A percentile compares a stretch with the other conserved stretches of the same genome.
These are phyloP conservation scores for Gastracanthus pulcherrimus DNA, from an alignment of 2,888 invertebrate genomes.

Conservation along the genomic window DNA sequence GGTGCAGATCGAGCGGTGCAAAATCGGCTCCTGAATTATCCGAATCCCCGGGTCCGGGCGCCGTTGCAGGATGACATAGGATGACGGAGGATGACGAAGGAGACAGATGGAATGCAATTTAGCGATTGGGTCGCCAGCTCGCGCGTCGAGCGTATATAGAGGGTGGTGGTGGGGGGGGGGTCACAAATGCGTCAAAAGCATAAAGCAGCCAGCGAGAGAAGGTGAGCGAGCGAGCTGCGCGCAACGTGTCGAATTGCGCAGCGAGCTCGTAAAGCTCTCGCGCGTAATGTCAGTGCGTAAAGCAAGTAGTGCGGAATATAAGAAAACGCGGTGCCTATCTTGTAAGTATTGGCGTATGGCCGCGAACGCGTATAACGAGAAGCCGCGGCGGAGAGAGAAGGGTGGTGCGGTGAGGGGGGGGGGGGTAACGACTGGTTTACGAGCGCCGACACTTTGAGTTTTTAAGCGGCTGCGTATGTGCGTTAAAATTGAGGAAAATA, in stretches of 20 bases:
- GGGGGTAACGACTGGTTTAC: not conserved
- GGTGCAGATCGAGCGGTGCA: no score
- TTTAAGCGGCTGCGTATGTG: not conserved
- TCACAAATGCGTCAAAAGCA: not conserved
- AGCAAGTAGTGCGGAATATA: not conserved
- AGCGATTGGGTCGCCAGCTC: slow-evolving; percentile 30
- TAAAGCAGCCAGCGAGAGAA: no score
- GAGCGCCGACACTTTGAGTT: not conserved
- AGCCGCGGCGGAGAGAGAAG: no score
- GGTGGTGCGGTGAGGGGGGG: no score
- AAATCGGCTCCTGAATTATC: not conserved
- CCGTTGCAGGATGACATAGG: not conserved
- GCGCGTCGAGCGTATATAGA: no score
- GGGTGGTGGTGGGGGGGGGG: no score
- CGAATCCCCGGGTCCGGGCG: not conserved
- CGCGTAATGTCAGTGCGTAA: not conserved
- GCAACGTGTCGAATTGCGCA: no score
- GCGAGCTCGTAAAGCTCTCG: not conserved
- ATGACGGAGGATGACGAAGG: slow-evolving; percentile 23
- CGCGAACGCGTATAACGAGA: no score
- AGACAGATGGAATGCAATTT: slow-evolving; percentile 49
- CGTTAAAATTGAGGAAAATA: no score
- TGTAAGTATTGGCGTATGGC: no score
- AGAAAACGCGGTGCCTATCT: not conserved
- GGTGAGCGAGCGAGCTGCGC: no score